Evolutionary conservation across 2,113 vertebrate species (phyloP).

Genomic region (Cynocephalus volans): DNA sequence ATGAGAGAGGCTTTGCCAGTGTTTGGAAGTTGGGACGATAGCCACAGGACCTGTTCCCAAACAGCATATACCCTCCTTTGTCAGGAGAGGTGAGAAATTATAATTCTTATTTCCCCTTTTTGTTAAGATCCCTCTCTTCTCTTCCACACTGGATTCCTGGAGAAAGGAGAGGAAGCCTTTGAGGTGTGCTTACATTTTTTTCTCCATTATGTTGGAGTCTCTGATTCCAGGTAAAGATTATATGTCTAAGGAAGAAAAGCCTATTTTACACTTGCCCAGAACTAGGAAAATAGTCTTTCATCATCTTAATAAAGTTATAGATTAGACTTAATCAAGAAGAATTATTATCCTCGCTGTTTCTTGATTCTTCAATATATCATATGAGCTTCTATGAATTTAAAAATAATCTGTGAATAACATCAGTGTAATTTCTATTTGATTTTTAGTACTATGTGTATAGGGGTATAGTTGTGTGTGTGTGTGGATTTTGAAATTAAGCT

Average conservation of each 20-base stretch:
- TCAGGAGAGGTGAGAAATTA: not conserved
- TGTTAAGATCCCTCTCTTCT: not conserved
- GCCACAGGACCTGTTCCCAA: not conserved
- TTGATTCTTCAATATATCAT: constrained; percentile 5
- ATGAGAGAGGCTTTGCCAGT: not conserved
- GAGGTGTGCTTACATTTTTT: not conserved
- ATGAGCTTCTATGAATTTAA: not conserved
- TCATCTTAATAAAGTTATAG: constrained; percentile 49
- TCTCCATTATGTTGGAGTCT: not conserved
- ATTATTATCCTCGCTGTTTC: constrained; percentile 41
- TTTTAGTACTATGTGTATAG: not conserved
- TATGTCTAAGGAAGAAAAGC: not conserved
- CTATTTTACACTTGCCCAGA: constrained; percentile 24
- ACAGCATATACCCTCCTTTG: too few relatives aligned
- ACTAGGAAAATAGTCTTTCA: not conserved
- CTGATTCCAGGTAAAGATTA: constrained; percentile 33
- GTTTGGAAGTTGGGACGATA: not conserved
- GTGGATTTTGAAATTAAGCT: not conserved
- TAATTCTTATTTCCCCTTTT: not conserved
- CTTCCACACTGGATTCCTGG: not conserved
- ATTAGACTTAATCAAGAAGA: constrained; percentile 37
- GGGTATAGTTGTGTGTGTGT: not conserved
- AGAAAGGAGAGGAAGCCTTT: not conserved
- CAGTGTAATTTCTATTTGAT: not conserved
- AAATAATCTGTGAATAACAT: not conserved